Base-by-base conservation (phyloP, 2,888 invertebrate genomes). In the Drosophila testacea region DNA sequence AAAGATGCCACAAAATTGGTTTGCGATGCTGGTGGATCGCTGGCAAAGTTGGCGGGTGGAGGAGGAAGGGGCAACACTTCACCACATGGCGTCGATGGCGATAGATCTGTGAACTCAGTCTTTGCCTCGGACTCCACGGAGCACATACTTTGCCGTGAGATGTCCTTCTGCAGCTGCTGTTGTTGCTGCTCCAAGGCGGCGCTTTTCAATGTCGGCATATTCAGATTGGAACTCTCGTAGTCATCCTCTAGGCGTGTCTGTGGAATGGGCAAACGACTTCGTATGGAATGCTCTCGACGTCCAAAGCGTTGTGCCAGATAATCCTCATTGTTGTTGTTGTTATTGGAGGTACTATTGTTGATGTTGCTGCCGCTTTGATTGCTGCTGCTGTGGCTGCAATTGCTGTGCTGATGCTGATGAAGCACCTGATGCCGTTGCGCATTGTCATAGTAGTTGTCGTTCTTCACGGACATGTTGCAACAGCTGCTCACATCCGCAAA, bases 401-500 rank as follows among this genome's bases (percentile, higher is more conserved):
- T 87, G 65, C 85, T 86, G 59, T 89, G 82, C 70, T 89, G 88
- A 44, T 85, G 89, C 11, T 70, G 69, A n/a, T 82, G 81, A 32
- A 69, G 70, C n/a, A 60, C 50, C 34, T 79, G 79, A n/a, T 73
- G 76, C 2, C 79, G 72, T 55, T 84, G 85, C 2, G 91, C 89
- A 63, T 93, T 92, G 57, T 93, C 92, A 52, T 93, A 93, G 70
- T 91, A 93, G 65, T 91, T 92, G 68, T 93, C 92, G 69, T 93
- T 92, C 92, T 94, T 94, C 0, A 96, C 94, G 4, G 96, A 96
- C 52, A 95, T 95, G 84, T 96, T 96, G 85, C 96, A 97, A 85
- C 97, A 97, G 66, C 96, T 96, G 30, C 96, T 96, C 0, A 96
- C 97, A 80, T 97, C 97, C 0, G 96, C 97, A 86, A 97, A 97